Conservation (phyloP, 2,797 vertebrate species). For the Lates japonicus region DNA sequence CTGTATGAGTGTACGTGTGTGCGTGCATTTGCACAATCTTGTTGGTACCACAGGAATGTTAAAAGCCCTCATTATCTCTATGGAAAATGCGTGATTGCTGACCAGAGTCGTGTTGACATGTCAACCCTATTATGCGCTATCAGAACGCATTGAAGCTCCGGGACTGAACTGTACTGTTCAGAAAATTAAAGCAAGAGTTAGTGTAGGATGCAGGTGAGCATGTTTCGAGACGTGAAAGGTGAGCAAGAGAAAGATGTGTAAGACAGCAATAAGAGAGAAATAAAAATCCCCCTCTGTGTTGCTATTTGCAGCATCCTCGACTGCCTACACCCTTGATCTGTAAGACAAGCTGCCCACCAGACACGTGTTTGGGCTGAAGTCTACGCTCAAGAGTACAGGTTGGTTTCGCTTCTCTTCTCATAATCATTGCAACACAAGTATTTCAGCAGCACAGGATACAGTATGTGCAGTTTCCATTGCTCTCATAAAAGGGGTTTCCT, state of each 20-base stretch:
- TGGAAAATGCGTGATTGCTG: slow-evolving; percentile 74
- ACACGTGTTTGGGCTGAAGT: slow-evolving; percentile 56
- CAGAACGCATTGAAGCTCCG: slow-evolving; percentile 38
- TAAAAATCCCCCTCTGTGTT: slow-evolving; percentile 56
- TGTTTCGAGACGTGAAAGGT: slow-evolving; percentile 38
- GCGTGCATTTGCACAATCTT: slow-evolving; percentile 57
- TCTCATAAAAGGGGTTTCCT: slow-evolving; percentile 59
- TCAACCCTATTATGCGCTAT: slow-evolving; percentile 67
- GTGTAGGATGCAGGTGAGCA: slow-evolving; percentile 1
- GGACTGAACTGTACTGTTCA: slow-evolving; percentile 11
- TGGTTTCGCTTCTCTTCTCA: slow-evolving; percentile 22
- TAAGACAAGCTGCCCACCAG: slow-evolving; percentile 64
- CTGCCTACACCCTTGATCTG: slow-evolving; percentile 65
- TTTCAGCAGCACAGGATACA: slow-evolving; percentile 25
- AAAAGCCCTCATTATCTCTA: slow-evolving; percentile 81
- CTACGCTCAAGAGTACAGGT: slow-evolving; percentile 32
- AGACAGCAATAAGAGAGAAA: slow-evolving; percentile 58
- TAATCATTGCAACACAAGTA: neutral
- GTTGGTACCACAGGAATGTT: slow-evolving; percentile 77
- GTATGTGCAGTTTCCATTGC: slow-evolving; percentile 35
- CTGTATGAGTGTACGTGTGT: slow-evolving; percentile 13
- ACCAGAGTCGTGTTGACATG: slow-evolving; percentile 76
- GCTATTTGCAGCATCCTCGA: slow-evolving; percentile 68
- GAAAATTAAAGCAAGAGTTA: slow-evolving; percentile 13
- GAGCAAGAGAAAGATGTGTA: slow-evolving; percentile 40